phyloP scores from a whole-genome alignment of 2,797 vertebrate genomes.

The Macropodus opercularis region DNA sequence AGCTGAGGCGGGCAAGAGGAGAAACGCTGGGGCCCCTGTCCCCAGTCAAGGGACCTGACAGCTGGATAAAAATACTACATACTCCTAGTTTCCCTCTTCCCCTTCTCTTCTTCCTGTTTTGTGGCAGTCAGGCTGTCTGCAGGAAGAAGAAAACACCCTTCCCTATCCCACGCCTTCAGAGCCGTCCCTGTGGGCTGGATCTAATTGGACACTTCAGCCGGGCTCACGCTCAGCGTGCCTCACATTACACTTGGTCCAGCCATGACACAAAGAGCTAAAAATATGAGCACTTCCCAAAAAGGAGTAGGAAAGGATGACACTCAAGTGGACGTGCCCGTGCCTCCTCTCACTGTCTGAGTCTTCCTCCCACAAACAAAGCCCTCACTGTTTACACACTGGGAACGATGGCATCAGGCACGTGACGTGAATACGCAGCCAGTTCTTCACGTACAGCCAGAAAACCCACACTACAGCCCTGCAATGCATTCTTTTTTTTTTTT shows the following conservation, averaged over 20 bases:
- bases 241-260: conserved; percentile 44
- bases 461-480: background rate
- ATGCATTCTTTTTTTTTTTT: no score
- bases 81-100: conserved; percentile 3
- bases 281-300: conserved; percentile 74
- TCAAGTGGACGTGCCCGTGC: conserved; percentile 64
- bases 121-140: conserved; percentile 49
- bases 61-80: conserved; percentile 41
- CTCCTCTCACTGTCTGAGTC: conserved; percentile 21
- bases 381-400: conserved; percentile 45
- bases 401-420: conserved; percentile 8
- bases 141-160: conserved; percentile 37
- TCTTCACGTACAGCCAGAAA: conserved; percentile 12
- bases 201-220: conserved; percentile 39
- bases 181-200: conserved; percentile 53
- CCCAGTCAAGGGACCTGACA: conserved; percentile 42
- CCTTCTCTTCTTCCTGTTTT: conserved; percentile 49
- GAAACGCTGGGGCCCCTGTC: conserved; percentile 49
- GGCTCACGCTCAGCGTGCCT: conserved; percentile 42
- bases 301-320: conserved; percentile 61
- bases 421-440: conserved; percentile 7
- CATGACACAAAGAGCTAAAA: conserved; percentile 76
- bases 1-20: conserved; percentile 41
- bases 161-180: conserved; percentile 29
- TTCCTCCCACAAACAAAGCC: conserved; percentile 47